Evolutionary conservation across 2,888 invertebrate species (phyloP), one percentile per base, ranked within the genome.

Genomic region (Tinea semifulvella): DNA sequence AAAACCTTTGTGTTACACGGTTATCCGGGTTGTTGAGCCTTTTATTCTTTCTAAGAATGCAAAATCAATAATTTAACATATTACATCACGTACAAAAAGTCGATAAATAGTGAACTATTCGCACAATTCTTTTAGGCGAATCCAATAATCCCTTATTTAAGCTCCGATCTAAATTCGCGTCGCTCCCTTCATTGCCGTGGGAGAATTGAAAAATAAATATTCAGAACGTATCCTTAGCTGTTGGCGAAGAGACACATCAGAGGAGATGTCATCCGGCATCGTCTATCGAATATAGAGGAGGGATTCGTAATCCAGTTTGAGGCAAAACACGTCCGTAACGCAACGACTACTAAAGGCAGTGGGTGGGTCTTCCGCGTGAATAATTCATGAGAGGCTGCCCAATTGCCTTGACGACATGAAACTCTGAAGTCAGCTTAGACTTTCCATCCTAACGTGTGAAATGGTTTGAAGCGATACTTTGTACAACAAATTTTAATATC

Each of bases 151-250:
- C 40, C 40, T 13, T 17, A 2, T 22, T 40, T 40, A 40, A 40
- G 13, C 22, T 20, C 13, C 40, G 40, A 40, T 40, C 55, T 54
- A 52, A 57, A 63, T 59, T 64, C 58, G 44, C 49, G 55, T 56
- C 62, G 54, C 57, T 56, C 49, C 50, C 55, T 17, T 27, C 40
- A 40, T 42, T 43, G 45, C 45, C 44, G 38, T 11, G 38, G 19
- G 57, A 62, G 55, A 65, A 69, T 69, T 69, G 69, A 67, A 68
- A 68, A 66, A 63, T 69, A 69, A 65, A 63, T 66, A 72, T 70
- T 66, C 69, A 52, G 55, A 47, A 52, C 65, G 60, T 58, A 19
- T 18, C 18, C 31, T 43, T n/a, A 19, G 31, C 35, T 11, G 40
- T 40, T 11, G 18, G 22, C 22, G 22, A 20, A 22, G 40, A 38